Base-by-base conservation (phyloP, 2,113 vertebrate species). In the Sinocyclocheilus rhinocerous region DNA sequence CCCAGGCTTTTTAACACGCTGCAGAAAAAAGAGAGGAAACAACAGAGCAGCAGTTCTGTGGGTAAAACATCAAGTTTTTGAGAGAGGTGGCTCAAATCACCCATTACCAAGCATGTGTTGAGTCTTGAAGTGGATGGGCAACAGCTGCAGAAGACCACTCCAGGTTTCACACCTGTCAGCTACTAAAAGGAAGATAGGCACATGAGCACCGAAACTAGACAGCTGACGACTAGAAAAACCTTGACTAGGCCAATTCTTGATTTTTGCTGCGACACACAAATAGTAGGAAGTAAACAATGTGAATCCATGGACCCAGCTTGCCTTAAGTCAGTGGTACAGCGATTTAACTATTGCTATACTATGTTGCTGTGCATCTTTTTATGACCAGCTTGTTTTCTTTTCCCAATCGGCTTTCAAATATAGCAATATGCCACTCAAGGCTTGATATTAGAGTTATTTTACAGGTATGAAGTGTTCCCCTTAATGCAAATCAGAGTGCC, bases 81-180 rank as follows among this genome's bases (percentile, higher is more conserved):
- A 81, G 61, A 16, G 61, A 65, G 61, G 39, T 67, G n/a, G 15
- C 80, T 81, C 61, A 81, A 81, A 67, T 67, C 80, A 48, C 63
- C 80, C 80, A 81, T 67, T 69, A 69, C 42, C 61, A 81, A 48
- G 36, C 61, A 65, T 67, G 61, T 65, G 61, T 50, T 63, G 61
- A 81, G 61, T 67, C 24, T 81, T 29, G 80, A 69, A 81, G 80
- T 81, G 59, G 61, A 81, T 81, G 16, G 42, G 80, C 80, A 81
- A 67, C 80, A 81, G 61, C 61, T 81, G 80, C 61, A 67, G 61
- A 50, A 50, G 61, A 81, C 13, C 80, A 81, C 80, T 81, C 39
- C 61, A 69, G 61, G 63, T 67, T 81, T 81, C 61, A 81, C 80
- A 81, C 80, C 59, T 81, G 80, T 81, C 80, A 81, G 61, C n/a